Base-by-base conservation (phyloP, 2,113 vertebrate genomes). In the Capreolus pygargus region DNA sequence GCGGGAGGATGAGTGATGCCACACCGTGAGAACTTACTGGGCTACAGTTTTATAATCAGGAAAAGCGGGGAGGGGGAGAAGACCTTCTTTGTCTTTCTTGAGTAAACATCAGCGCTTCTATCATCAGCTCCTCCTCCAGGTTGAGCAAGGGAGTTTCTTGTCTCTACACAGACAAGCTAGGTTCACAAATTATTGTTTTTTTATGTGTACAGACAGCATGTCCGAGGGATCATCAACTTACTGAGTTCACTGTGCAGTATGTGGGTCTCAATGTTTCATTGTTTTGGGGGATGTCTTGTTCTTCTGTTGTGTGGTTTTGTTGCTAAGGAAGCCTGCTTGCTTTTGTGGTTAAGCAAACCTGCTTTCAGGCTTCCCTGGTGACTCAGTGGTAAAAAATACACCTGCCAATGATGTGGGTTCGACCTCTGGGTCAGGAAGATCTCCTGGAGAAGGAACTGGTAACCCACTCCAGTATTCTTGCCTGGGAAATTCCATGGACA, bases 1-100 rank as follows among this genome's bases (percentile, higher is more conserved):
- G 70, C 1, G 0, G 70, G 36, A 43, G 70, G 36, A 39, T 0
- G 6, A 43, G 70, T 43, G 6, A 39, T 43, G 36, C 3, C 70
- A 43, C 36, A 43, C 23, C 0, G 1, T 76, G 70, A 74, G 70
- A 76, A 14, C 39, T 76, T 43, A 43, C 36, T 25, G 70, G 70
- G 36, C 36, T 27, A 27, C 12, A 43, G 70, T 43, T 43, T 76
- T 76, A 43, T 14, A 76, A 76, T 76, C 36, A 27, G 70, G 70
- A 43, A 76, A 43, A 43, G 23, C 7, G 36, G 70, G 36, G 70
- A 76, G 36, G 6, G 11, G 1, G 70, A 43, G 70, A 76, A 43
- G 36, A 43, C 11, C 70, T 27, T 43, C 36, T 43, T 14, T 76
- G 23, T 43, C 36, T 27, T 27, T 43, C 70, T 14, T 15, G 67